Percentiles rank a stretch among this genome's conserved stretches.
phyloP scores from a whole-genome alignment of 1,140 invertebrate species.

The Brachionus plicatilis region DNA sequence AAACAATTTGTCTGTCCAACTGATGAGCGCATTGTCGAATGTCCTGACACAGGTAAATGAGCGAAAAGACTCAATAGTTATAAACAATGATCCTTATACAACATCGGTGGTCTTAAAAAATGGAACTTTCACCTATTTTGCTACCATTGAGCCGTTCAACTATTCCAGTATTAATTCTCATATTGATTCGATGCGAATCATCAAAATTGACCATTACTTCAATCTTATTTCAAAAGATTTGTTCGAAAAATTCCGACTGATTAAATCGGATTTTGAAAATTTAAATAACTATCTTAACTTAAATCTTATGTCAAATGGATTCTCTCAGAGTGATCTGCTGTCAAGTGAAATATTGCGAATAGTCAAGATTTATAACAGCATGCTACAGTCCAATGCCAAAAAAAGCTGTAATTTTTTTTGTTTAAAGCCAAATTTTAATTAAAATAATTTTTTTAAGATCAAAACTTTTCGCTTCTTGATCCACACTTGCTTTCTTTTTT shows the following conservation, averaged over 20 bases:
- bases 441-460: not conserved
- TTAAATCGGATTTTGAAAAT: constrained; percentile 25
- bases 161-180: constrained; percentile 45
- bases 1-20: constrained; percentile 44
- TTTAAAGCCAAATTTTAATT: not conserved
- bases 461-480: not conserved
- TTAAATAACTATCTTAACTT: not conserved
- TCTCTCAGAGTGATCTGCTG: not conserved
- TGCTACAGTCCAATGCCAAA: not conserved
- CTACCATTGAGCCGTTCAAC: constrained; percentile 42
- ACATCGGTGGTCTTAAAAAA: constrained; percentile 47
- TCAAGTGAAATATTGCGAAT: not conserved
- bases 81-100: constrained; percentile 45
- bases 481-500: not conserved
- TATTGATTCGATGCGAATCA: constrained; percentile 20
- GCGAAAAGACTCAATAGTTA: not conserved
- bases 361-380: not conserved
- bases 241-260: constrained; percentile 24
- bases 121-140: constrained; percentile 45
- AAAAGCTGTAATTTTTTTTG: not conserved
- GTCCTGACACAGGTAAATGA: constrained; percentile 46
- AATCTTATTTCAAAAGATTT: constrained; percentile 25
- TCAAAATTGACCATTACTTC: constrained; percentile 20
- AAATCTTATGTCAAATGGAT: constrained; percentile 1
- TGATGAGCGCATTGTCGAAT: constrained; percentile 50